These are phyloP conservation scores for Pelosia muscerda DNA, from an alignment of 2,888 invertebrate species.

Conservation along the genomic window DNA sequence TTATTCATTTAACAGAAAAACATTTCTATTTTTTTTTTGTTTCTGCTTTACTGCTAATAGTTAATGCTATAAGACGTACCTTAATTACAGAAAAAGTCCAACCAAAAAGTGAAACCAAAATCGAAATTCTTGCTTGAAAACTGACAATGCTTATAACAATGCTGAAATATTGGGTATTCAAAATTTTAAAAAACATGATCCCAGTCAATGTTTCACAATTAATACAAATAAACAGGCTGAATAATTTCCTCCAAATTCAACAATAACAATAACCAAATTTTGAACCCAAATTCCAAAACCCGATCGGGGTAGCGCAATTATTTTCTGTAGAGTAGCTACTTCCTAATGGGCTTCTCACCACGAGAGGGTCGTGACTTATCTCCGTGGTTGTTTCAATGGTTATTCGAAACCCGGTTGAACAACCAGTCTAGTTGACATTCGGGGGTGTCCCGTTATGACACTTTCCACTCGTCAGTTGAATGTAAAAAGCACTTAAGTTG, in stretches of 20 bases:
- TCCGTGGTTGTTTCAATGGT: constrained; percentile 15
- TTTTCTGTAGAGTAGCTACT: constrained; percentile 17
- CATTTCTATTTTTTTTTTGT: too few relatives aligned
- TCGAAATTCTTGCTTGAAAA: too few relatives aligned
- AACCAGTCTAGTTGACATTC: constrained; percentile 14
- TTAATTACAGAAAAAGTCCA: too few relatives aligned
- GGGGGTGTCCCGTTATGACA: constrained; percentile 19
- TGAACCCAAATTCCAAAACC: constrained; percentile 7
- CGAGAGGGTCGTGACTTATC: constrained; percentile 25
- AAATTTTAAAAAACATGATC: too few relatives aligned
- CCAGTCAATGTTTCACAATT: too few relatives aligned
- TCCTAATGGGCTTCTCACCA: constrained; percentile 12
- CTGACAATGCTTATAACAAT: too few relatives aligned
- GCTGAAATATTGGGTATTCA: too few relatives aligned
- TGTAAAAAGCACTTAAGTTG: constrained; percentile 10
- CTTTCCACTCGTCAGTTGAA: constrained; percentile 15
- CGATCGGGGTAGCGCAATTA: constrained; percentile 13
- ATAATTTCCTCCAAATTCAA: neutral
- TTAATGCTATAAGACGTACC: too few relatives aligned
- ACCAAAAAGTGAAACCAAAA: too few relatives aligned
- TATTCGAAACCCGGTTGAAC: constrained; percentile 13
- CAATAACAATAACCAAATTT: neutral
- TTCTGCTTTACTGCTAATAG: too few relatives aligned
- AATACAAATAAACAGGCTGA: too few relatives aligned
- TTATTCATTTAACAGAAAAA: too few relatives aligned